Evolutionary conservation across 2,888 invertebrate species (phyloP), one percentile per base, ranked within the genome.

Genomic region (Drosophila multiciliata): DNA sequence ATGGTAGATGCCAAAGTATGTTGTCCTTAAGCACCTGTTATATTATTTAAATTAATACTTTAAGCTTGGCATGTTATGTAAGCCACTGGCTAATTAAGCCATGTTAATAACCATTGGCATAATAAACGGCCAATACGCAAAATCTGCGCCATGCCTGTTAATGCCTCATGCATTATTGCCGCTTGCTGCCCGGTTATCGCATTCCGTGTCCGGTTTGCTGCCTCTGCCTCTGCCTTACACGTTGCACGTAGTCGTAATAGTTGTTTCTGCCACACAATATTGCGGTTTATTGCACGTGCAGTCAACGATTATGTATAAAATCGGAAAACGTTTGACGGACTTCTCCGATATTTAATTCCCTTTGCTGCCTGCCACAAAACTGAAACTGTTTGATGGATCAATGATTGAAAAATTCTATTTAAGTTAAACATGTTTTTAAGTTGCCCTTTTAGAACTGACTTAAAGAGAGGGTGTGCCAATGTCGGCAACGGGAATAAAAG

Each of bases 41-140:
- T 29, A 40, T 32, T 55, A 38, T 55, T 40, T 29, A 57, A 40
- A 57, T 57, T 29, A 29, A 29, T 57, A 57, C 82, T 84, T 84
- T 75, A 86, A 83, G 82, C 82, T 62, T 26, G 23, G 55, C 33
- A 23, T 64, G 64, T 42, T 64, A 61, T 82, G 70, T 82, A 85
- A 85, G 80, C 85, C 83, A 85, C 63, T 65, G 45, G 67, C 83
- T 87, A 86, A 86, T 86, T 87, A 89, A 85, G 85, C 83, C 80
- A 72, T 85, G 88, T 85, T 87, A 85, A 85, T 87, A 80, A 71
- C 75, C 61, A 64, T 64, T 61, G 50, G 49, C 67, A 65, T 65
- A 64, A 32, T 59, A 49, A 36, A 59, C 23, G 29, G 32, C 36
- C 66, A 33, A 66, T 68, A 58, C 33, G 36, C 58, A 66, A 66